Evolutionary conservation across 2,888 invertebrate species (phyloP), one percentile per base, ranked within the genome.

Genomic region (Noctuana brunneofusca): DNA sequence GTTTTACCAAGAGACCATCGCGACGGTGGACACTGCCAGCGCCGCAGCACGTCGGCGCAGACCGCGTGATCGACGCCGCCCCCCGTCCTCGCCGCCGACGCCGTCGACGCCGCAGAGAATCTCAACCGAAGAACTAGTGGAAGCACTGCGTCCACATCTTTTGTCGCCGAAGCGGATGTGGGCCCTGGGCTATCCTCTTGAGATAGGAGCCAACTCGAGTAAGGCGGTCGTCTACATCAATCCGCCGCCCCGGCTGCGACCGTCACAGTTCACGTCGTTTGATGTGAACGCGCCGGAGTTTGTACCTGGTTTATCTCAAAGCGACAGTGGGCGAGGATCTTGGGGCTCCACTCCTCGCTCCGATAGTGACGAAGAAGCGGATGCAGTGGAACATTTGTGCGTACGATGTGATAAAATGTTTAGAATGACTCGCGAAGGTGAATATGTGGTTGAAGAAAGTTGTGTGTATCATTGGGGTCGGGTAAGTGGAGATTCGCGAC

Each of bases 381-480:
- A 92, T 81, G 83, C 88, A 78, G 91, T 90, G 79, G 93, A 93
- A 81, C 92, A 94, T 74, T 92, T 92, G 64, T 97, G 96, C 83
- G 93, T 93, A 24, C 93, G 97, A 63, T 97, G 97, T 86, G 93
- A 93, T 65, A 93, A 93, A 71, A 91, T 91, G 50, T 98, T 97
- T 83, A 91, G 93, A 73, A 94, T 97, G 65, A 93, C 94, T 68
- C 90, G 93, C 27, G 93, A 94, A 66, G 96, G 96, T 30, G 93
- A 95, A 75, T 97, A 97, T 79, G 80, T 95, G 22, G 93, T 93
- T 2, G 92, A 93, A 50, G 96, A 97, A 68, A 91, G 93, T 63
- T 99, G 99, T 86, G 79, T 92, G 16, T 97, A 97, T 81, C 99
- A 99, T 81, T 97, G 96, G 95, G 98, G 98, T 20, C 96, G 96